These are phyloP conservation scores for Orchesella cincta DNA, from an alignment of 1,140 invertebrate species.

Conservation along the genomic window DNA sequence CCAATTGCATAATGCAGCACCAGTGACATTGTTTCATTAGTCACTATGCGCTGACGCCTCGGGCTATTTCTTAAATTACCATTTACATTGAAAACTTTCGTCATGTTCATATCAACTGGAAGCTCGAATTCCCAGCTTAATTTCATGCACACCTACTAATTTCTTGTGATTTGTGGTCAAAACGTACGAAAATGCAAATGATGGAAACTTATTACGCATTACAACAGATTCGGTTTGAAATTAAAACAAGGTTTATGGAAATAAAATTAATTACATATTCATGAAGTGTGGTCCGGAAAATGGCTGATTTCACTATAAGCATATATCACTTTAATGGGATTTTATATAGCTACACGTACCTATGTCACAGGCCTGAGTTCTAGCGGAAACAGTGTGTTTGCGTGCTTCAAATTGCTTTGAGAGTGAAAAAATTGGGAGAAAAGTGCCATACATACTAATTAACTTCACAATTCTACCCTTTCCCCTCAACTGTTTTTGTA, in stretches of 20 bases:
- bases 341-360: neutral
- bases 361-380: neutral
- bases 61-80: neutral
- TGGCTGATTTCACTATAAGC: neutral
- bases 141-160: neutral
- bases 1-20: too few species aligned
- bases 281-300: conserved; percentile 7
- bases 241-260: neutral
- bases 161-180: neutral
- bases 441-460: too few species aligned
- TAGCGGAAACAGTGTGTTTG: neutral
- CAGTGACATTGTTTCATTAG: too few species aligned
- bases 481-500: too few species aligned
- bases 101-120: neutral
- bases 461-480: too few species aligned
- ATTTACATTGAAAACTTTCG: neutral
- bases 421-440: too few species aligned
- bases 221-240: neutral
- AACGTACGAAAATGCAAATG: neutral
- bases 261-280: conserved; percentile 12
- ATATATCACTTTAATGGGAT: too few species aligned
- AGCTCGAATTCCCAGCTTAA: neutral
- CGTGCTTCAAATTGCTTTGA: too few species aligned
- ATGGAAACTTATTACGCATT: neutral
- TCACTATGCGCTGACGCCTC: too few species aligned